These are phyloP conservation scores for Nannobrachium achirus DNA, from an alignment of 2,113 vertebrate species.

Conservation along the genomic window DNA sequence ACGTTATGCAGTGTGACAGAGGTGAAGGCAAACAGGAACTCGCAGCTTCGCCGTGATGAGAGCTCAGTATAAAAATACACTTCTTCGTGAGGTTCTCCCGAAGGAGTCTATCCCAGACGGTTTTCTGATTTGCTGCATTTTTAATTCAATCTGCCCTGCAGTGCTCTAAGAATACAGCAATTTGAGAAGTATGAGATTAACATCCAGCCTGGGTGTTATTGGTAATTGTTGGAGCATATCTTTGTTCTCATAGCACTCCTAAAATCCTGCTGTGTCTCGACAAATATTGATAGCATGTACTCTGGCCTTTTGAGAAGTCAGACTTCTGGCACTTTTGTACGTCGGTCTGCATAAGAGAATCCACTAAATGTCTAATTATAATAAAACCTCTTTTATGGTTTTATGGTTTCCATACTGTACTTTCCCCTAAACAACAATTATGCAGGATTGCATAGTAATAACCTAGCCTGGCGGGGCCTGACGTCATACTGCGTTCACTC, in stretches of 20 bases:
- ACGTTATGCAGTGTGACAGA: conserved; percentile 21
- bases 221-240: not conserved
- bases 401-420: too few species aligned
- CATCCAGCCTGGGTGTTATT: not conserved
- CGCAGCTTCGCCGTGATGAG: conserved; percentile 14
- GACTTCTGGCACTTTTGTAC: too few species aligned
- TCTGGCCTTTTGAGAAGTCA: too few species aligned
- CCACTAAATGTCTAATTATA: too few species aligned
- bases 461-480: too few species aligned
- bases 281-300: not conserved
- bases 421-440: too few species aligned
- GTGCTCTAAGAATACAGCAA: not conserved
- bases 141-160: conserved; percentile 10
- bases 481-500: too few species aligned
- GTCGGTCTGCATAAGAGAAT: too few species aligned
- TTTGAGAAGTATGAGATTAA: not conserved
- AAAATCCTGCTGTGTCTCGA: too few species aligned
- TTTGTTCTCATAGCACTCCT: too few species aligned
- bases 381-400: too few species aligned
- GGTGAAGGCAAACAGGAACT: conserved; percentile 33
- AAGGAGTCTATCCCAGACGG: not conserved
- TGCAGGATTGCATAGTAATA: too few species aligned
- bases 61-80: conserved; percentile 6
- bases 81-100: conserved; percentile 1
- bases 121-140: conserved; percentile 10